Base-by-base conservation (phyloP, 2,797 vertebrate genomes). In the Rhinogobio ventralis region DNA sequence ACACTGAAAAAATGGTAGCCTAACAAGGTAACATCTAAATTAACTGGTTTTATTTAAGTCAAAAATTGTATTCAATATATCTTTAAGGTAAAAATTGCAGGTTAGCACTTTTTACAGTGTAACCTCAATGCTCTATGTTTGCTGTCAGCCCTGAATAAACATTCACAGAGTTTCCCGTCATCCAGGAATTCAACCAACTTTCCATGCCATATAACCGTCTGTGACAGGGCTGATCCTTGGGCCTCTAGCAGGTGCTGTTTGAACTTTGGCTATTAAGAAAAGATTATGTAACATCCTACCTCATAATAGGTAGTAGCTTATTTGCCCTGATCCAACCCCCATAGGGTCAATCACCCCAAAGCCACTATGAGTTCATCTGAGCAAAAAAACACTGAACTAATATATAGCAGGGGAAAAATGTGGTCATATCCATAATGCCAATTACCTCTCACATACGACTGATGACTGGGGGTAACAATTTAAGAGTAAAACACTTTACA, bases 221-320 rank as follows among this genome's bases (percentile, higher is more conserved):
- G 19, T 30, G 46, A 76, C 45, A 84, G 66, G 45, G 67, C 81
- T 85, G 30, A 85, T 39, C 60, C 46, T 55, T 75, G 13, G 69
- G 87, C 83, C 73, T 55, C 68, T 53, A 79, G 49, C 36, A 79
- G 74, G 53, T 25, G 73, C 66, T 90, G 89, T 93, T 92, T 92
- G 85, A 86, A 86, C 89, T 93, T 92, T 92, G 88, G 85, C 81
- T 92, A 88, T 92, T 91, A 88, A 91, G 88, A 88, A 89, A 89
- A 87, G 82, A 90, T 90, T 91, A 88, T 82, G 80, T 82, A 90
- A 92, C 86, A 69, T 79, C 81, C 89, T 75, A 49, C 78, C 81
- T 53, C 64, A 90, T 85, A 91, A 92, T 92, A n/a, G n/a, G n/a
- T n/a, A n/a, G n/a, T 7, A 66, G 67, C n/a, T n/a, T 76, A 83